Evolutionary conservation across 2,113 vertebrate genomes (phyloP).

Genomic region (Sialia sialis): DNA sequence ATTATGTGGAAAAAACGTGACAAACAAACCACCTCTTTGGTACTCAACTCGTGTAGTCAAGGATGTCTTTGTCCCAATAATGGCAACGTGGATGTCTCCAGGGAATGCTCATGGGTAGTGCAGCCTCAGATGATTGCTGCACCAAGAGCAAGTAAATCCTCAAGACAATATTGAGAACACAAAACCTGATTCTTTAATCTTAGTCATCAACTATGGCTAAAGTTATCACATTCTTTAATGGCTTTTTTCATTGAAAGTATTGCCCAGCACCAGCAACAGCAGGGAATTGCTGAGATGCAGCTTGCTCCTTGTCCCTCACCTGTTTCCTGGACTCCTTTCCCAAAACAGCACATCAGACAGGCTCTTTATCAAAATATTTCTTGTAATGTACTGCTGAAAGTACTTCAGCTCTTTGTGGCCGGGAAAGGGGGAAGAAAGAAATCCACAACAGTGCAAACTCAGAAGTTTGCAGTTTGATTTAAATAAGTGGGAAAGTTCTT

Average conservation of each 20-base stretch:
- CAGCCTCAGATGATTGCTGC: accelerated
- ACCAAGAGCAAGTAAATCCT: neutral
- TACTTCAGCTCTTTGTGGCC: neutral
- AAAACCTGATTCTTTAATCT: neutral
- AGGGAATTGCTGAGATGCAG: neutral
- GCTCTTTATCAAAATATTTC: neutral
- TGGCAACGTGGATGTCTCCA: neutral
- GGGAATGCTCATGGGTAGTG: neutral
- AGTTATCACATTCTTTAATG: neutral
- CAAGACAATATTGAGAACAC: neutral
- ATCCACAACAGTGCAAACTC: neutral
- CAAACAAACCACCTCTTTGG: neutral
- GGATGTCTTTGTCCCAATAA: neutral
- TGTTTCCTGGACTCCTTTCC: neutral
- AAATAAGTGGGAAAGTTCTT: neutral
- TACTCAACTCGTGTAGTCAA: neutral
- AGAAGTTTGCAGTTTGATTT: neutral
- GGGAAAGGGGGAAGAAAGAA: neutral
- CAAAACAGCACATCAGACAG: neutral
- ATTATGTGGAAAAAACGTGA: neutral
- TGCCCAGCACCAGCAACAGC: neutral
- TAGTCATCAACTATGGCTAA: neutral
- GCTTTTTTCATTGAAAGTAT: neutral
- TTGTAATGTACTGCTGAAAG: neutral
- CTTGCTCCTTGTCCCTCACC: neutral